These are phyloP conservation scores for Dendrolimus houi DNA, from an alignment of 2,888 invertebrate genomes.

Conservation along the genomic window DNA sequence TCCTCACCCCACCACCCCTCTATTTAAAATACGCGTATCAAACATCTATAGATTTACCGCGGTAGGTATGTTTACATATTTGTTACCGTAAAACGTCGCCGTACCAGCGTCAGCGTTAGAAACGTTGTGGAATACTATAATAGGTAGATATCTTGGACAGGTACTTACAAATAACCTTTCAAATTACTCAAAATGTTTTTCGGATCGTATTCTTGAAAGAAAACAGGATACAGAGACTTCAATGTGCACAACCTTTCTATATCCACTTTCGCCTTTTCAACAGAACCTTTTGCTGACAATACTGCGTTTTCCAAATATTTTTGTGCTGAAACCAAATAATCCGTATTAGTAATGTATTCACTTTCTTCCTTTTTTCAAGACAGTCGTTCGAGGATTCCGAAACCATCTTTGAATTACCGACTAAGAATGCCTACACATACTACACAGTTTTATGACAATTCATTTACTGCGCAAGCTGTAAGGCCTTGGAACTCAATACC, in stretches of 20 bases:
- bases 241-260: constrained; percentile 25
- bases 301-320: constrained; percentile 19
- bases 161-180: constrained; percentile 1
- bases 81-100: no score
- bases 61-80: no score
- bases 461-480: no score
- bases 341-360: background rate
- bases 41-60: no score
- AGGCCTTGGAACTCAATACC: no score
- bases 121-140: no score
- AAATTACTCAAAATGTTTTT: background rate
- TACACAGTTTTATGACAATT: no score
- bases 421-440: no score
- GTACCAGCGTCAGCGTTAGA: no score
- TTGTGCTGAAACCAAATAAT: constrained; percentile 11
- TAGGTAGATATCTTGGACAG: background rate
- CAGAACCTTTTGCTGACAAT: constrained; percentile 29
- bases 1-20: no score
- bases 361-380: background rate
- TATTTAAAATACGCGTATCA: no score
- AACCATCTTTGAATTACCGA: background rate
- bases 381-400: background rate
- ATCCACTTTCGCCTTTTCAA: constrained; percentile 30
- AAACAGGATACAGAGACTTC: constrained; percentile 1
- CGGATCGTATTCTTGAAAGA: background rate